These are phyloP conservation scores for Eilema depressum DNA, from an alignment of 2,888 invertebrate genomes.

Conservation along the genomic window DNA sequence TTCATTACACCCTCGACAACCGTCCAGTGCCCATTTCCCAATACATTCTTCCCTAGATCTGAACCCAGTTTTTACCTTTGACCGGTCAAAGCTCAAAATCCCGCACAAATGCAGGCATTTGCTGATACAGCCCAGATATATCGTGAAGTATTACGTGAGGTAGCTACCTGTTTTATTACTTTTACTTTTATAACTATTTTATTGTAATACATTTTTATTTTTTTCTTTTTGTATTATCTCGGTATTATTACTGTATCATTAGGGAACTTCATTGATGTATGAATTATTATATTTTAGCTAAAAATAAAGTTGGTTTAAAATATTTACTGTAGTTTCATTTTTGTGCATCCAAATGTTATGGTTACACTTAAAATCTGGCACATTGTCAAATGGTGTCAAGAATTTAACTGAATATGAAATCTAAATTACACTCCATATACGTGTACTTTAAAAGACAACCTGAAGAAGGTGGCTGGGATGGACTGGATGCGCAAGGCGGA, in stretches of 20 bases:
- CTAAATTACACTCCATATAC: too few relatives aligned
- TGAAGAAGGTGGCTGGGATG: too few relatives aligned
- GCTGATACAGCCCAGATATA: slow-evolving; percentile 44
- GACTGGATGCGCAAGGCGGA: too few relatives aligned
- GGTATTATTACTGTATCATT: slow-evolving; percentile 82
- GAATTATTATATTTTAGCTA: slow-evolving; percentile 87
- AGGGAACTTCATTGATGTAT: slow-evolving; percentile 86
- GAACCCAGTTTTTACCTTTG: slow-evolving; percentile 45
- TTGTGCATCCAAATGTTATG: not conserved
- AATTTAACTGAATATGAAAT: too few relatives aligned
- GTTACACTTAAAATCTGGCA: not conserved
- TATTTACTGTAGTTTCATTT: slow-evolving; percentile 70
- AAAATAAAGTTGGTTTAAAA: slow-evolving; percentile 87
- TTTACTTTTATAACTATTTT: slow-evolving; percentile 38
- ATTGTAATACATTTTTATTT: slow-evolving; percentile 58
- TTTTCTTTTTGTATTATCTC: slow-evolving; percentile 70
- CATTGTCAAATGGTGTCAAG: too few relatives aligned
- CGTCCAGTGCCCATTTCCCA: slow-evolving; percentile 76
- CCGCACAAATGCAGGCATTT: slow-evolving; percentile 63
- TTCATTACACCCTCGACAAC: slow-evolving; percentile 62
- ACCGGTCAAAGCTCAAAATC: slow-evolving; percentile 55
- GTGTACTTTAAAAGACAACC: too few relatives aligned
- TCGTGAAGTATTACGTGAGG: slow-evolving; percentile 63
- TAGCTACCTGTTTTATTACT: slow-evolving; percentile 65
- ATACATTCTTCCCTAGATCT: slow-evolving; percentile 63